These are phyloP conservation scores for Caenorhabditis wallacei DNA, from an alignment of 2,888 invertebrate species.

Conservation along the genomic window DNA sequence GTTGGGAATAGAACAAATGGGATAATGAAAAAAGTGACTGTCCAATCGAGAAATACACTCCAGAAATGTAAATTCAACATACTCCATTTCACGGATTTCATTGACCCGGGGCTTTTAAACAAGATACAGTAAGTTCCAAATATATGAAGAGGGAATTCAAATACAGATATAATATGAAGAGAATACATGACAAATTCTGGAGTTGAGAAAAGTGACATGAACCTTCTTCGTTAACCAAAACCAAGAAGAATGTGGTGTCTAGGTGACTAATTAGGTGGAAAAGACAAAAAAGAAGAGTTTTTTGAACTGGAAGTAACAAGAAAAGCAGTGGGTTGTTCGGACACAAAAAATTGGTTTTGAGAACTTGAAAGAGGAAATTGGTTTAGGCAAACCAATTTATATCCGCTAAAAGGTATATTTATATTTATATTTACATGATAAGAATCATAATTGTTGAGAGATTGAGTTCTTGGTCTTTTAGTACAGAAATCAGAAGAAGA, in stretches of 20 bases:
- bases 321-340: neutral
- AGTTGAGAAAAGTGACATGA: constrained; percentile 7
- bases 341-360: neutral
- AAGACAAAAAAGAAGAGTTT: neutral
- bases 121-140: constrained; percentile 44
- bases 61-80: constrained; percentile 33
- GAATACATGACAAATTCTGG: neutral
- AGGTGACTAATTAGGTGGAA: neutral
- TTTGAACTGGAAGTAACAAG: neutral
- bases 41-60: constrained; percentile 17
- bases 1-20: constrained; percentile 22
- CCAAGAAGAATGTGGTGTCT: neutral
- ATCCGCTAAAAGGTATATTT: no score
- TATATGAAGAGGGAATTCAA: constrained; percentile 17
- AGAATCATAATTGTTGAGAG: no score
- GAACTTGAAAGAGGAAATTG: neutral
- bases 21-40: neutral
- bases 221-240: neutral
- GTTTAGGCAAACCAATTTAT: neutral
- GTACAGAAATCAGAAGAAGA: no score
- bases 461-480: no score
- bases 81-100: constrained; percentile 43
- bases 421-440: no score
- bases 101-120: constrained; percentile 28
- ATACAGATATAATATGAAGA: constrained; percentile 6